These are phyloP conservation scores for Gracilinanus agilis DNA, from an alignment of 2,113 vertebrate genomes.

Conservation along the genomic window DNA sequence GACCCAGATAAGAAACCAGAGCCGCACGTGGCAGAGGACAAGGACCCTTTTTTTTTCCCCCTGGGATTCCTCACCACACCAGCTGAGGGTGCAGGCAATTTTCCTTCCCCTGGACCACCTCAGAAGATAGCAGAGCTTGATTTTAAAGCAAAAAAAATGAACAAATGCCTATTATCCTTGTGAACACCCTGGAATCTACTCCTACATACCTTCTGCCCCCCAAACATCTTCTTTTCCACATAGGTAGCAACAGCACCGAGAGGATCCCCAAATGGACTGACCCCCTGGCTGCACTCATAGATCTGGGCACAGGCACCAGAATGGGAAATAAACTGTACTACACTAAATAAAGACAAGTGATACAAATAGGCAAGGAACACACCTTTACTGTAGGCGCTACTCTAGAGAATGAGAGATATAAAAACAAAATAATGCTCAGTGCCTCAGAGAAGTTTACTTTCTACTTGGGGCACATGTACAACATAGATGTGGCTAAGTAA, in stretches of 20 bases:
- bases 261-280: neutral
- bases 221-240: neutral
- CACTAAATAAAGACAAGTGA: neutral
- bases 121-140: neutral
- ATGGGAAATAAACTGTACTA: neutral
- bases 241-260: neutral
- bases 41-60: too few relatives aligned
- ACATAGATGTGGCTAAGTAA: neutral
- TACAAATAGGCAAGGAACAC: neutral
- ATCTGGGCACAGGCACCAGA: neutral
- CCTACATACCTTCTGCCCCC: neutral
- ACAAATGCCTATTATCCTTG: neutral
- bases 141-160: neutral
- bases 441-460: too few relatives aligned
- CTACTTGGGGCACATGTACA: too few relatives aligned
- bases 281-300: neutral
- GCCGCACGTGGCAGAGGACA: neutral
- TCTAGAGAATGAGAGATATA: neutral
- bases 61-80: neutral
- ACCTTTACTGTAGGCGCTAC: neutral
- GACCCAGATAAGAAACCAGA: neutral
- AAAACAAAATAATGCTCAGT: neutral
- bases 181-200: neutral
- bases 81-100: neutral
- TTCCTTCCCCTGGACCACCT: neutral